Percentiles rank a stretch among this genome's conserved stretches.
These are phyloP conservation scores for Perdita meconis DNA, from an alignment of 2,888 invertebrate genomes.

Conservation along the genomic window DNA sequence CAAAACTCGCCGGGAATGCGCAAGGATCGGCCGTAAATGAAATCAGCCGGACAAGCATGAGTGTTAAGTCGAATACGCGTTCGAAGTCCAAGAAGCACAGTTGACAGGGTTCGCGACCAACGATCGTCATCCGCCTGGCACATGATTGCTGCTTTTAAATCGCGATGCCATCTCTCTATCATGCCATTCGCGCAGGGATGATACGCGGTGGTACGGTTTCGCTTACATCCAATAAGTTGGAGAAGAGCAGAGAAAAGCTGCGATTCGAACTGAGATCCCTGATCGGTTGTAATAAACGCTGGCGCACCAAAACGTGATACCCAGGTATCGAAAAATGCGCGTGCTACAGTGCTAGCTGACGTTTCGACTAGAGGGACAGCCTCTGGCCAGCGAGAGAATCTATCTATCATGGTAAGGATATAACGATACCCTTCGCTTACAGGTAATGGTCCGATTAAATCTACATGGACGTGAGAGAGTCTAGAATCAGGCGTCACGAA, in stretches of 20 bases:
- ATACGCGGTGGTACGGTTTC: conserved; percentile 25
- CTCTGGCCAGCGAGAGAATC: conserved; percentile 9
- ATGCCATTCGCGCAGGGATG: conserved; percentile 63
- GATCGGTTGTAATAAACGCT: background rate
- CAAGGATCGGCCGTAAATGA: no score
- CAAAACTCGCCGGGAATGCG: no score
- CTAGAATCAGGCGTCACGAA: background rate
- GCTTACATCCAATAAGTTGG: background rate
- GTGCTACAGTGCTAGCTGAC: background rate
- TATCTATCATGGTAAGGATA: background rate
- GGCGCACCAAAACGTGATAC: conserved; percentile 17
- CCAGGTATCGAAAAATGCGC: background rate
- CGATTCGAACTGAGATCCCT: conserved; percentile 20
- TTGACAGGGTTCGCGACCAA: conserved; percentile 41
- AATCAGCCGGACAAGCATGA: background rate
- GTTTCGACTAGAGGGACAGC: background rate
- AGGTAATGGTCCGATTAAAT: background rate
- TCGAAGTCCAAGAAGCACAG: conserved; percentile 50
- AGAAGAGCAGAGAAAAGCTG: background rate
- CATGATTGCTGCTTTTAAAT: conserved; percentile 51
- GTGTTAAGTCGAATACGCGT: background rate
- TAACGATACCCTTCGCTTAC: background rate
- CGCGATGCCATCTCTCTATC: conserved; percentile 56
- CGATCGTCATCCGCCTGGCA: conserved; percentile 33
- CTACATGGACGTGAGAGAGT: background rate